A percentile compares a stretch with the other conserved stretches of the same genome.
Conservation (phyloP, 2,113 vertebrate species). For the Thalassarche chlororhynchos region DNA sequence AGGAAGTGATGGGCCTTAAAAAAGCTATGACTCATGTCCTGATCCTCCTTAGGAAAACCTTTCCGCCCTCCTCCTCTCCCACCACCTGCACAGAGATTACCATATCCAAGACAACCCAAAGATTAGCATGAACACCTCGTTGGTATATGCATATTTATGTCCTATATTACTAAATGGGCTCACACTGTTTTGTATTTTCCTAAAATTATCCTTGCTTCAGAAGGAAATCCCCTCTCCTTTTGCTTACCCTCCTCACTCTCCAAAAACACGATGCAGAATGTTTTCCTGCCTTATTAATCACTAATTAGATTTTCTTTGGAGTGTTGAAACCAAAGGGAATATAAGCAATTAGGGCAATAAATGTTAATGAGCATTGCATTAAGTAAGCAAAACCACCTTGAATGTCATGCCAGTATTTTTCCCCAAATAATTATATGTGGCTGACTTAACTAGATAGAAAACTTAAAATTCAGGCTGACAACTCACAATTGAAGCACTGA, state of each 20-base stretch:
- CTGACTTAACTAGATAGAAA: background rate
- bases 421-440: background rate
- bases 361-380: background rate
- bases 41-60: background rate
- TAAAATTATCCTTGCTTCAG: background rate
- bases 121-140: background rate
- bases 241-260: background rate
- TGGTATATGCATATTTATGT: background rate
- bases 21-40: constrained; percentile 27
- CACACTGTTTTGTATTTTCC: background rate
- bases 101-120: background rate
- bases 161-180: background rate
- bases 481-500: background rate
- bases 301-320: background rate
- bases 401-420: background rate
- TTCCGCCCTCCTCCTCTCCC: background rate
- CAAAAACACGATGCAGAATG: background rate
- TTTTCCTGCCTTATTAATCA: constrained; percentile 2
- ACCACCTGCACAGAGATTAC: background rate
- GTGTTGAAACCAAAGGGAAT: constrained; percentile 8
- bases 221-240: constrained; percentile 14
- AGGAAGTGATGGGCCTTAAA: background rate
- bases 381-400: background rate
- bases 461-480: background rate
- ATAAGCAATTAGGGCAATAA: background rate